Base-by-base conservation (phyloP, 2,797 vertebrate species). In the Poecilia wingei region DNA sequence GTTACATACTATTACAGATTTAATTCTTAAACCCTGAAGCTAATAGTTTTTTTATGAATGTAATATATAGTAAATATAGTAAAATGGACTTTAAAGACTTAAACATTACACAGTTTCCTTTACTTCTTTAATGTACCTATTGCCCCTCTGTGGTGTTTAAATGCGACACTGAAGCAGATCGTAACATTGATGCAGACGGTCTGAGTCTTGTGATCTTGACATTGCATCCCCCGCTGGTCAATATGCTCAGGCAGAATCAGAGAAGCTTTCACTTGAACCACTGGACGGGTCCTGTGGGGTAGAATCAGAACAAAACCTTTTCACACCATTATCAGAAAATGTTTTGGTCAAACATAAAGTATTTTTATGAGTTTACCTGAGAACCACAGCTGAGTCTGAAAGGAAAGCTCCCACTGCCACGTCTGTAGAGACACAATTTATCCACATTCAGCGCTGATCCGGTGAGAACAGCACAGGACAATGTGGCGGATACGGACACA, bases 391-490 rank as follows among this genome's bases (percentile, higher is more conserved):
- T 43, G 97, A 95, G 91, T 99, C 94, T 0, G 98, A 98, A 31
- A 97, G 95, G 91, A 98, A 99, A 0, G 98, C 97, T 78, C 98
- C 98, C 53, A 99, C 95, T 0, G 97, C 98, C 81, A 99, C 89
- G 92, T 99, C 98, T 99, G 94, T 45, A 79, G 39, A 87, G 78
- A 79, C 77, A 86, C 4, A 83, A 43, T 72, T 72, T 20, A 31
- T 75, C 0, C 1, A 3, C 8, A 43, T 43, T 46, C 77, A 57
- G 66, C 25, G 20, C n/a, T 1, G 3, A 72, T 12, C 53, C 18
- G 5, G 0, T 16, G 45, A 36, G 14, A 28, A 43, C 14, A 64
- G 46, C 55, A 36, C 28, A 41, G 1, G 45, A 6, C 0, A 31
- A 47, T 2, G n/a, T 51, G n/a, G 36, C 0, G 46, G 7, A 69